Base-by-base conservation (phyloP, 2,113 vertebrate species). In the Melanotaenia duboulayi region DNA sequence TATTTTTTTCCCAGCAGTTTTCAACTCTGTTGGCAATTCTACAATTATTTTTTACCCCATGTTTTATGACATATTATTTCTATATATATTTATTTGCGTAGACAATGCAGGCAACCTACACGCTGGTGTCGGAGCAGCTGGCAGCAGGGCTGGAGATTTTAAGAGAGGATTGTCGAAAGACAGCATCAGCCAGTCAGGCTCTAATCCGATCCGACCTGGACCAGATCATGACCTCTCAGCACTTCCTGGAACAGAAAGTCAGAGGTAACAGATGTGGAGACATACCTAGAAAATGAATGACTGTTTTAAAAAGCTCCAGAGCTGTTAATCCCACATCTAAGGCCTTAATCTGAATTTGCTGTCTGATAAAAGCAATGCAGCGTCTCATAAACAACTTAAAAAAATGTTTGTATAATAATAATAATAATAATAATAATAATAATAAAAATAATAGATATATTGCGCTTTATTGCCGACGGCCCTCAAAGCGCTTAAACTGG, bases 121-220 rank as follows among this genome's bases (percentile, higher is more conserved):
- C 76, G 4, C 67, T 97, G 89, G 97, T 97, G 23, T 94, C 89
- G 76, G 87, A 94, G 9, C 95, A 95, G 80, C 92, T 98, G 51
- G 85, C 87, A 1, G 92, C 93, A 50, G 92, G 90, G 62, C 76
- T 98, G 66, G 90, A 78, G 71, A 79, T 81, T 63, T 85, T 98
- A 83, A 96, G 94, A 87, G 93, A 94, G 54, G 95, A 96, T 80
- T 97, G 96, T 83, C 87, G 85, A 59, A 75, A 93, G 50, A 85
- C 94, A 52, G 93, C 91, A 2, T 94, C 93, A 83, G 88, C 86
- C 58, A 94, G 95, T 63, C 96, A 97, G 86, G 91, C 91, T 6
- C 94, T 94, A 5, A 94, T 98, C 76, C 96, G 96, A 65, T 95
- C 96, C 0, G 92, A 97, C 80, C 94, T 97, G 95, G 96, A 97